A percentile compares a stretch with the other conserved stretches of the same genome.
phyloP scores from a whole-genome alignment of 2,797 vertebrate species.

The Thripadectes ignobilis region DNA sequence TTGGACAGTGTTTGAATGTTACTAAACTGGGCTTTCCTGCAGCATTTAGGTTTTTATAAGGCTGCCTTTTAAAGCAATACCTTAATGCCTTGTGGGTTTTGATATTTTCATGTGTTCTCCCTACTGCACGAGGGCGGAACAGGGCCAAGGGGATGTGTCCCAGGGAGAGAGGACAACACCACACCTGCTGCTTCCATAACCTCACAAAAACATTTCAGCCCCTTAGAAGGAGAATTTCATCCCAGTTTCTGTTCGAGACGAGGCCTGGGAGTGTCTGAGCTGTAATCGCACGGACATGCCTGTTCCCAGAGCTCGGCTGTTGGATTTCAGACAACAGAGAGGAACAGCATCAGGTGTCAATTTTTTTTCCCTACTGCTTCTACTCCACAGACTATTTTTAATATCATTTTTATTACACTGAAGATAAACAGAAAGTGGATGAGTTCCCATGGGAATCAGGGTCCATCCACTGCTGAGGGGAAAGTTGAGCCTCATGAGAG shows the following conservation, averaged over 20 bases:
- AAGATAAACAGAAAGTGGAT: constrained; percentile 34
- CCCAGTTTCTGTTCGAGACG: not conserved
- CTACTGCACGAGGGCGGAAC: accelerated
- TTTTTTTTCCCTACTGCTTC: not conserved
- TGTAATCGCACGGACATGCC: not conserved
- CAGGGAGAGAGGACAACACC: not conserved
- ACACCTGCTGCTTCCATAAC: not conserved
- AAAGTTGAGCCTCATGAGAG: not conserved
- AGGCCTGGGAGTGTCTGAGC: constrained; percentile 20
- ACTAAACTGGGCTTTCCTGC: not conserved
- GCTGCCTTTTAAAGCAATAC: not conserved
- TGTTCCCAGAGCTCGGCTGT: constrained; percentile 5
- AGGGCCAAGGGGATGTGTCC: accelerated
- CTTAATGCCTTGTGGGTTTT: not conserved
- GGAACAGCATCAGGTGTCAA: constrained; percentile 30
- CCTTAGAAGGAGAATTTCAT: not conserved
- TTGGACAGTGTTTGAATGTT: not conserved
- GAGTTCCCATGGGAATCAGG: constrained; percentile 55
- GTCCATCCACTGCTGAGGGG: not conserved
- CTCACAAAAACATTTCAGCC: not conserved
- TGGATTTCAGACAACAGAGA: constrained; percentile 25
- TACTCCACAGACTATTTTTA: constrained; percentile 1
- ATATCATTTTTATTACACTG: constrained; percentile 53
- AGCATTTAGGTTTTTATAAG: not conserved
- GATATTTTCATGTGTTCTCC: not conserved